Evolutionary conservation across 2,797 vertebrate species (phyloP).

Genomic region (Chrosomus eos): DNA sequence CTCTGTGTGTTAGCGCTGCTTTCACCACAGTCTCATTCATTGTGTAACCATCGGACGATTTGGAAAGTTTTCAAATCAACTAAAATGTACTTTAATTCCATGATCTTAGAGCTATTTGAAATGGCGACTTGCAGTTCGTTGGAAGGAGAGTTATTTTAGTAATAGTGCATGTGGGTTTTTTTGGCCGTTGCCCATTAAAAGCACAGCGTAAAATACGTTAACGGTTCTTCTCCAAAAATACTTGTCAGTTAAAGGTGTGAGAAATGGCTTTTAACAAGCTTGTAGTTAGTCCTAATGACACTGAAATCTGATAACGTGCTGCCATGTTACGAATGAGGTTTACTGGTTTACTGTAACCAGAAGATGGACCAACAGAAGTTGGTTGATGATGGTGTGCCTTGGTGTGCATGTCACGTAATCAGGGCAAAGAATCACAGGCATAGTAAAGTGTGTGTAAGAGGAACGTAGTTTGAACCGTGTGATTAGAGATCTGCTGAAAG

Average conservation of each 20-base stretch:
- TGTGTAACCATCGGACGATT: not conserved
- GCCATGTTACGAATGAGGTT: not conserved
- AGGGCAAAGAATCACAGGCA: not conserved
- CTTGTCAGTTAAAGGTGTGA: not conserved
- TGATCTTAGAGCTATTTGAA: not conserved
- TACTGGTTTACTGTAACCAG: conserved; percentile 1
- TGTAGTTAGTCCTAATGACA: not conserved
- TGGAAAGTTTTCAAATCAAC: not conserved
- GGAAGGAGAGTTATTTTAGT: not conserved
- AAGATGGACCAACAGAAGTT: not conserved
- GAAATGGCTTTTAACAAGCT: too few relatives aligned
- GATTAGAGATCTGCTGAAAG: conserved; percentile 14
- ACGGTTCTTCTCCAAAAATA: not conserved
- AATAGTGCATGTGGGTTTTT: not conserved
- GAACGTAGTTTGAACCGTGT: conserved; percentile 1
- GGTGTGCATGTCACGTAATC: not conserved
- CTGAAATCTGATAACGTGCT: conserved; percentile 7
- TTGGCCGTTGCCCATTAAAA: not conserved
- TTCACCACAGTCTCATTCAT: not conserved
- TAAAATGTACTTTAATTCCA: not conserved
- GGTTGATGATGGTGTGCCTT: not conserved
- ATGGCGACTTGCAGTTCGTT: not conserved
- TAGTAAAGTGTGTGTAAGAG: not conserved
- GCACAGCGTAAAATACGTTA: not conserved
- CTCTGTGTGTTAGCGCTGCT: not conserved